Evolutionary conservation across 1,140 invertebrate species (phyloP), one percentile per base, ranked within the genome.

Genomic region (Zaprionus ornatus): DNA sequence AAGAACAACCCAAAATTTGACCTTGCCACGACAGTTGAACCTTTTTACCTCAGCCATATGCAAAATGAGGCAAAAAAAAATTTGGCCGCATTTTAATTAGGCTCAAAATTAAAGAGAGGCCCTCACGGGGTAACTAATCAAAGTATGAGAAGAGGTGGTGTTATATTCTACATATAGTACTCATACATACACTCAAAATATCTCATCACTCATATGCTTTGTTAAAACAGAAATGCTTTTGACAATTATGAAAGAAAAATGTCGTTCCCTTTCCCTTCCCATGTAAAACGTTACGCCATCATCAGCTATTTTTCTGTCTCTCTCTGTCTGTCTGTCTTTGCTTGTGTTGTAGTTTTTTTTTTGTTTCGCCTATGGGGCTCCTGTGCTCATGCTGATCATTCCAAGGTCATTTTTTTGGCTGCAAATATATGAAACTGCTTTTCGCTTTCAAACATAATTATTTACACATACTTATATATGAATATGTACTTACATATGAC

Each of bases 201-300:
- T 54, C 45, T 25, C 13, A n/a, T 13, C 2, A 25, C 61, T 35
- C 62, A 37, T 54, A 32, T 32, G 29, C 9, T 32, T 10, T 32
- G 50, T 35, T 25, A 55, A 37, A 13, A 35, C 12, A 40, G 17
- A 65, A 42, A 65, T 55, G 50, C 35, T 69, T 81, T 62, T 66
- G 77, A 79, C 80, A 82, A 69, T 82, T 78, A 82, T 74, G 79
- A 77, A 82, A 65, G 77, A 54, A 60, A 82, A 82, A 42, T 82
- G 80, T 73, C 61, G 72, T 74, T 82, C 62, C 69, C 61, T 65
- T 66, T 59, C 25, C 73, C 55, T 66, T 37, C 35, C 50, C 48
- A 52, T 60, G 68, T 66, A 67, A 70, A 70, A 63, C 63, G 77
- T 82, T 82, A 82, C 74, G 79, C 75, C 79, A 82, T 82, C 74